A percentile compares a stretch with the other conserved stretches of the same genome.
These are phyloP conservation scores for Dyspetes luteomarginatus DNA, from an alignment of 2,888 invertebrate species.

Conservation along the genomic window DNA sequence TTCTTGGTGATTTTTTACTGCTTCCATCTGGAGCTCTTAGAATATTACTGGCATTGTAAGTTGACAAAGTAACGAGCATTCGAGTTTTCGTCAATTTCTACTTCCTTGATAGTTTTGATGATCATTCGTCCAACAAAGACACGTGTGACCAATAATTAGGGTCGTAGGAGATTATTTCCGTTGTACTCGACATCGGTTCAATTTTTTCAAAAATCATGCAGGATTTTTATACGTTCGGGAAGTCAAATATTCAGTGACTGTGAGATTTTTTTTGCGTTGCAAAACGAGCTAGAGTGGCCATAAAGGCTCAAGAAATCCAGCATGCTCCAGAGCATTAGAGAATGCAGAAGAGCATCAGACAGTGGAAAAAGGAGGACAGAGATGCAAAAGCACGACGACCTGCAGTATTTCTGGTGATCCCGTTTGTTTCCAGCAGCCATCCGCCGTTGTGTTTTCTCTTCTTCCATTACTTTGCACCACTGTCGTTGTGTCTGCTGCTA, in stretches of 20 bases:
- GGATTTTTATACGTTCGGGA: conserved; percentile 75
- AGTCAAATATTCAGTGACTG: conserved; percentile 73
- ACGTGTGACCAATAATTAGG: too few relatives aligned
- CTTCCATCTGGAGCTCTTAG: background rate
- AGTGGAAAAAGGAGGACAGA: conserved; percentile 4
- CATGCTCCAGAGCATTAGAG: background rate
- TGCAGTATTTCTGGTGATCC: background rate
- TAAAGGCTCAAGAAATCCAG: too few relatives aligned
- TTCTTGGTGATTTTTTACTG: background rate
- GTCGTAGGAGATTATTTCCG: too few relatives aligned
- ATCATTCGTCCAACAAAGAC: too few relatives aligned
- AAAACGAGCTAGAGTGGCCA: too few relatives aligned
- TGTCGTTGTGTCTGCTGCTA: conserved; percentile 32
- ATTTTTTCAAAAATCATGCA: too few relatives aligned
- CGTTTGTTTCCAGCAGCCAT: conserved; percentile 62
- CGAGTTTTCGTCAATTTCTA: background rate
- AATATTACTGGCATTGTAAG: background rate
- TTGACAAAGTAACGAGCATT: background rate
- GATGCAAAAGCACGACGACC: background rate
- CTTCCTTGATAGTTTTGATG: conserved; percentile 32
- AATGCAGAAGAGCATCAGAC: conserved; percentile 14
- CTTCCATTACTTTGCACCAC: conserved; percentile 20
- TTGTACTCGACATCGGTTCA: too few relatives aligned
- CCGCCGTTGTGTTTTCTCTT: conserved; percentile 68
- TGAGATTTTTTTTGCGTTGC: conserved; percentile 32